A percentile compares a stretch with the other conserved stretches of the same genome.
Evolutionary conservation across 2,888 invertebrate genomes (phyloP).

Genomic region (Mesorhabditis spiculigera): DNA sequence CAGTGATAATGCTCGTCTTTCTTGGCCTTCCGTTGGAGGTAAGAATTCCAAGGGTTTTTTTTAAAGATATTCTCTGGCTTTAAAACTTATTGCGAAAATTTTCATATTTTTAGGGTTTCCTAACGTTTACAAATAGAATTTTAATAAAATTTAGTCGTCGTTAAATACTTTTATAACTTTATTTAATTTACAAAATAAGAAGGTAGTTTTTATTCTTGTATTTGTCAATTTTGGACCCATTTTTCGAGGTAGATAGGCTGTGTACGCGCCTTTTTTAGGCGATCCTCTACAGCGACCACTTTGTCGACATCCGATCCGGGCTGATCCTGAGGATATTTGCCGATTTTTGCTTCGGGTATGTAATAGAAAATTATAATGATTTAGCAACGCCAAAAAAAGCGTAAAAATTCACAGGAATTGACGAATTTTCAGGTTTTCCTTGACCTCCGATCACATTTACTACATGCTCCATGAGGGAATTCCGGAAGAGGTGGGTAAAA

Average conservation of each 20-base stretch:
- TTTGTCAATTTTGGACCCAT: too few relatives aligned
- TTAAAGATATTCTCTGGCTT: too few relatives aligned
- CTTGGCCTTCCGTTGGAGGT: constrained; percentile 2
- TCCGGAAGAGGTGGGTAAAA: constrained; percentile 1
- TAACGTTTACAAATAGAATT: too few relatives aligned
- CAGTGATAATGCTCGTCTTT: neutral
- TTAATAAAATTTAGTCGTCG: too few relatives aligned
- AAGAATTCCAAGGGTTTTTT: neutral
- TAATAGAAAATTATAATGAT: neutral
- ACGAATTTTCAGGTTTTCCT: neutral
- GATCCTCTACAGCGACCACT: neutral
- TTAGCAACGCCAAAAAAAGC: neutral
- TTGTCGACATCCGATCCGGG: neutral
- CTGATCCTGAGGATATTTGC: constrained; percentile 1
- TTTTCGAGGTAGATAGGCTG: too few relatives aligned
- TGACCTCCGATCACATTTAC: neutral
- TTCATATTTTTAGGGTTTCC: too few relatives aligned
- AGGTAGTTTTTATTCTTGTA: too few relatives aligned
- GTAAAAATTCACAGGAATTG: too few relatives aligned
- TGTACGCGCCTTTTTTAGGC: neutral
- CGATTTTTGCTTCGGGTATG: neutral
- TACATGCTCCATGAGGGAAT: neutral
- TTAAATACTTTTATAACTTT: too few relatives aligned
- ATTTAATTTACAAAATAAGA: too few relatives aligned
- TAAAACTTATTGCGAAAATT: too few relatives aligned